These are phyloP conservation scores for Clarias laeviceps DNA, from an alignment of 2,797 vertebrate genomes.

Conservation along the genomic window DNA sequence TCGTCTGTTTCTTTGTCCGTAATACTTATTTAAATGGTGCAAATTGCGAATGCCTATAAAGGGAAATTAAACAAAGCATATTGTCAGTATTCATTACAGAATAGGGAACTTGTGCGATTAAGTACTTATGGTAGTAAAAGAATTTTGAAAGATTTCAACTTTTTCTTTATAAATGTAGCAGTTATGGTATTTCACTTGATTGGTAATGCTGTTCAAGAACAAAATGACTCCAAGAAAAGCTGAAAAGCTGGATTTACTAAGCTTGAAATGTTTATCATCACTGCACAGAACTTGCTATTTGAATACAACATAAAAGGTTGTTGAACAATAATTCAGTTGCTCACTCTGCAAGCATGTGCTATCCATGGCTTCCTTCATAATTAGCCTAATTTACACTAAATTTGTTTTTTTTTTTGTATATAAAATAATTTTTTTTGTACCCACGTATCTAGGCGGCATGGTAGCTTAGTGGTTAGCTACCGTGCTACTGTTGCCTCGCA, in stretches of 20 bases:
- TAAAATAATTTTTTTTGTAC: too few relatives aligned
- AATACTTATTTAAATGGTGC: conserved; percentile 1
- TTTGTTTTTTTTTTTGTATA: not conserved
- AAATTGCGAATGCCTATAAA: not conserved
- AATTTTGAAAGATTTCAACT: not conserved
- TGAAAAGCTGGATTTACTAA: not conserved
- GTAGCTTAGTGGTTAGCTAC: too few relatives aligned
- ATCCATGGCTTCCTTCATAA: not conserved
- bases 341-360: not conserved
- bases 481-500: too few relatives aligned
- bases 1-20: not conserved
- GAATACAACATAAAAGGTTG: not conserved
- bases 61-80: not conserved
- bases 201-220: not conserved
- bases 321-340: not conserved
- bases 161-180: not conserved
- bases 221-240: not conserved
- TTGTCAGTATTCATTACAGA: not conserved
- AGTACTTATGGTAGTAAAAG: not conserved
- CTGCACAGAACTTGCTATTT: not conserved
- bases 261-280: not conserved
- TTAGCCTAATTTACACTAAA: not conserved
- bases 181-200: not conserved
- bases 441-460: too few relatives aligned
- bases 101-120: not conserved